Evolutionary conservation across 2,888 invertebrate species (phyloP).

Genomic region (Drosophila picticornis): DNA sequence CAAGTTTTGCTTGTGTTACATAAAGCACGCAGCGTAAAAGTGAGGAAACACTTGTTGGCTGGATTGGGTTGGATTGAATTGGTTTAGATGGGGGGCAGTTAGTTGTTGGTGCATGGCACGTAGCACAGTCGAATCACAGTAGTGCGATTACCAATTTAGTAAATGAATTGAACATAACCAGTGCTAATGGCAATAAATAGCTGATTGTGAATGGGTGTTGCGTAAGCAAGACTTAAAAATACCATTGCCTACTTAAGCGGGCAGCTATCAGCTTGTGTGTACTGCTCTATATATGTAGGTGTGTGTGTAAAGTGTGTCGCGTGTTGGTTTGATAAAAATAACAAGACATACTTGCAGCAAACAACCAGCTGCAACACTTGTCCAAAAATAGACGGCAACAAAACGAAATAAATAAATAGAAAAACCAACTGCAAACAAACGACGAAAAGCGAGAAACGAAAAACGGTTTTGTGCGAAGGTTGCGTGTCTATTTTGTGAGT

Average conservation of each 20-base stretch:
- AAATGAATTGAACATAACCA: slow-evolving; percentile 68
- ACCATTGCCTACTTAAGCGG: slow-evolving; percentile 49
- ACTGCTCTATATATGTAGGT: not conserved
- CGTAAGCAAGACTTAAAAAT: slow-evolving; percentile 10
- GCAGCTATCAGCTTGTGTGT: not conserved
- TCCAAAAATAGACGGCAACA: slow-evolving; percentile 40
- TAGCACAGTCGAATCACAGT: slow-evolving; percentile 64
- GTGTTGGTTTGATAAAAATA: slow-evolving; percentile 47
- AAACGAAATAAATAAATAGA: slow-evolving; percentile 30
- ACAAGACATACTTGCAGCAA: slow-evolving; percentile 35
- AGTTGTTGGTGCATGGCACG: slow-evolving; percentile 53
- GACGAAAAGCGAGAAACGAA: slow-evolving; percentile 22
- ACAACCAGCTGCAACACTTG: slow-evolving; percentile 42
- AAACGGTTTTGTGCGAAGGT: slow-evolving; percentile 41
- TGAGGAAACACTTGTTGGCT: slow-evolving; percentile 73
- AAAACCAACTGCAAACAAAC: slow-evolving; percentile 17
- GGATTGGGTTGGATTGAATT: slow-evolving; percentile 15
- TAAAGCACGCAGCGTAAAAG: slow-evolving; percentile 61
- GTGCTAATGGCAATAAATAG: slow-evolving; percentile 45
- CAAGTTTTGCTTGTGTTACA: slow-evolving; percentile 36
- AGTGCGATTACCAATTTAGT: slow-evolving; percentile 55
- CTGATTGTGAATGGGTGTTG: slow-evolving; percentile 28
- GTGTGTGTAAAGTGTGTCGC: slow-evolving; percentile 11
- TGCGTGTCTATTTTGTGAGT: slow-evolving; percentile 48
- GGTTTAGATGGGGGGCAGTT: slow-evolving; percentile 3